Evolutionary conservation across 1,140 invertebrate species (phyloP), one percentile per base, ranked within the genome.

Genomic region (Pararge aegeria): DNA sequence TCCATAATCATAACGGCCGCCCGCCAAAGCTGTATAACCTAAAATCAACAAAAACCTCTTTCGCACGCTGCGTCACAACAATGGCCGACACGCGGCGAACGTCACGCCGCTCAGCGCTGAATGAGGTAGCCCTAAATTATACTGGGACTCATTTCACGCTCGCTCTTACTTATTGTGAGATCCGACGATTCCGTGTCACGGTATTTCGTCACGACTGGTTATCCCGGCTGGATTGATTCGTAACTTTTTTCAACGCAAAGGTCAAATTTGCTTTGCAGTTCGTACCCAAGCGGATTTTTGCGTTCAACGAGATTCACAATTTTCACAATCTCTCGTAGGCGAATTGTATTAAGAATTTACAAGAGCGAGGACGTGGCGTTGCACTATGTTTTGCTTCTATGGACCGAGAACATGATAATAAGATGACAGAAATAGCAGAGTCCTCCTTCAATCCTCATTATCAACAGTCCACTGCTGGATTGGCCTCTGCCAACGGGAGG

Each of bases 21-120:
- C 64, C 65, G 68, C 48, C 66, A 53, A 66, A 68, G 64, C 12
- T 51, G 18, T 64, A 56, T 75, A 76, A 67, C 68, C 66, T 70
- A 80, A 78, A 85, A 87, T 80, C 79, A 83, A 87, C 83, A 87
- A 80, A 74, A 78, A 76, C 38, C 70, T 61, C 49, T 73, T 80
- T 78, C 67, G 67, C 71, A 73, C 68, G 67, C 71, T 69, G 52
- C 61, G 66, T 53, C 46, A 19, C 58, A 57, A 82, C 80, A 83
- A 83, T 75, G 73, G 63, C 67, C 51, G 75, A 49, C 81, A 85
- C 82, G 82, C 79, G 83, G 78, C 83, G 24, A 61, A 42, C 73
- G 75, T 71, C 70, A 78, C 74, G 75, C 74, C 70, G 69, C 57
- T 73, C 68, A 65, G 50, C 68, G 57, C 60, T 73, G 66, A 74